Base-by-base conservation (phyloP, 2,113 vertebrate genomes). In the Alces alces region DNA sequence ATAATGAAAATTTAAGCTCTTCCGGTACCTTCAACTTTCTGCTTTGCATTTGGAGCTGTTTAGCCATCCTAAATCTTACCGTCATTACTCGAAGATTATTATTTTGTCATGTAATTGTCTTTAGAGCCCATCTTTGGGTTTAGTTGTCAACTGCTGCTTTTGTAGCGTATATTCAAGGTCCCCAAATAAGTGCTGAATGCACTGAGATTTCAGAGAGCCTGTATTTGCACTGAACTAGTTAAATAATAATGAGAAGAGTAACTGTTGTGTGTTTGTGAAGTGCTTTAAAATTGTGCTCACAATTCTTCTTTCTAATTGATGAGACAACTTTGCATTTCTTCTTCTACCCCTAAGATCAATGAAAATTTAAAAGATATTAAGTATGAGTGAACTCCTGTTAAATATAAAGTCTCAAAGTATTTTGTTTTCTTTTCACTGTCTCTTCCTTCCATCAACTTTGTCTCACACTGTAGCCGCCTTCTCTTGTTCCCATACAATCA, bases 261-360 rank as follows among this genome's bases (percentile, higher is more conserved):
- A n/a, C 11, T 57, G 9, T 23, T 39, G 7, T 60, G 0, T 79
- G 33, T 94, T 55, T 95, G 27, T 88, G 16, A 93, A 93, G 7
- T n/a, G 25, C 36, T 95, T 97, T 85, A 86, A 95, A 91, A 79
- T 50, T 94, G 17, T 85, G 28, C 55, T 95, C n/a, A 76, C 1
- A 36, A n/a, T 23, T 80, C 57, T 23, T 80, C 57, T 79, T 80
- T 61, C 84, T 28, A 50, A 94, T 47, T 50, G 88, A 30, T 27
- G 43, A 90, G 30, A 61, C 33, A 76, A 33, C 9, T 85, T 91
- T 50, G 4, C 10, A 50, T 95, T 92, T 76, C 55, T 92, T 95
- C 45, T 93, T 66, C 19, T 7, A 36, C 15, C 7, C 14, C 39
- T 86, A 82, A 89, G 70, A 89, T 52, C 45, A 76, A 54, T 39